Percentiles rank a stretch among this genome's conserved stretches.
Evolutionary conservation across 2,797 vertebrate genomes (phyloP).

Genomic region (Orientallactaga sibirica): DNA sequence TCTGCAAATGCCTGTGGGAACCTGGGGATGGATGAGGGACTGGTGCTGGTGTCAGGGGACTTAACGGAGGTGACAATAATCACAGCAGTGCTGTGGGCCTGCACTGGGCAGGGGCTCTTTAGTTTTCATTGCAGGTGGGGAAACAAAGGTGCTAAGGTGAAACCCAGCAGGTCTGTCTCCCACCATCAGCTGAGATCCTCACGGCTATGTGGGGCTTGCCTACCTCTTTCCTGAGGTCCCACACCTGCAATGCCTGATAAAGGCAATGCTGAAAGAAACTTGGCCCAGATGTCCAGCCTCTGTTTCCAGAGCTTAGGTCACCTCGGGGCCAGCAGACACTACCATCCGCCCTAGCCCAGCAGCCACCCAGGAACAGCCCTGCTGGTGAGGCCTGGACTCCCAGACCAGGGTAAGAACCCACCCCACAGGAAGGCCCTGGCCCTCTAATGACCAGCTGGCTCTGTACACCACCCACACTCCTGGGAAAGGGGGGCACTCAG

Average conservation of each 20-base stretch:
- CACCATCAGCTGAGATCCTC: neutral
- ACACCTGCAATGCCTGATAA: neutral
- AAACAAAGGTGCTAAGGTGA: neutral
- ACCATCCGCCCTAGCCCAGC: neutral
- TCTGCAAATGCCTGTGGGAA: neutral
- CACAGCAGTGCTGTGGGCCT: neutral
- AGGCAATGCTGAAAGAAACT: neutral
- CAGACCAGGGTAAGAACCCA: neutral
- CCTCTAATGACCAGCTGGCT: constrained; percentile 68
- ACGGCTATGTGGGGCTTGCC: rapidly evolving
- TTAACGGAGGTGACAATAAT: neutral
- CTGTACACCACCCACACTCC: constrained; percentile 35
- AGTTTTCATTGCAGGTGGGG: neutral
- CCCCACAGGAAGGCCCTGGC: constrained; percentile 65
- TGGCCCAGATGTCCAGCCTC: neutral
- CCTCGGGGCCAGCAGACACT: constrained; percentile 57
- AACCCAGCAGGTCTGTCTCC: no score
- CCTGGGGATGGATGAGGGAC: neutral
- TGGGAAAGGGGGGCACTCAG: constrained; percentile 28
- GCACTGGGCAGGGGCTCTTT: neutral
- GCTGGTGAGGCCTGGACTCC: neutral
- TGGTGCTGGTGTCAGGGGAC: neutral
- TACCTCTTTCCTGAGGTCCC: neutral
- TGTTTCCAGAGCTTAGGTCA: constrained; percentile 66
- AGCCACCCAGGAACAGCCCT: neutral